Evolutionary conservation across 1,140 invertebrate genomes (phyloP), one percentile per base, ranked within the genome.

Genomic region (Lepidostoma basale): DNA sequence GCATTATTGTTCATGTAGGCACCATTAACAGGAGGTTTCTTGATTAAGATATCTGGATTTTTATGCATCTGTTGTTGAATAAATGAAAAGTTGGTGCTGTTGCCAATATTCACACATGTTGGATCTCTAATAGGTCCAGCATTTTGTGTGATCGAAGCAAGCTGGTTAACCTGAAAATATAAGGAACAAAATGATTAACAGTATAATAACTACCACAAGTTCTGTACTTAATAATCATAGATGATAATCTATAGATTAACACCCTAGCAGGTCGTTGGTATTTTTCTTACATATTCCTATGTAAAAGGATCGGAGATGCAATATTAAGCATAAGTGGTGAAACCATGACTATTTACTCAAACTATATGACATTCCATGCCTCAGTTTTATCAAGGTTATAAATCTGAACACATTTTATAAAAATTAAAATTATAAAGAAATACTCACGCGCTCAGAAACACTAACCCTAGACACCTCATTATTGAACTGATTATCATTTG

Each of bases 401-500:
- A n/a, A n/a, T n/a, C n/a, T n/a, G n/a, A n/a, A n/a, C n/a, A n/a
- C n/a, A n/a, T n/a, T n/a, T n/a, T n/a, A n/a, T n/a, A 56, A 30
- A 12, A 3, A 10, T 18, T 12, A 56, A 8, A 56, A 56, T 3
- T 36, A 16, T 23, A 3, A 16, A 14, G 1, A n/a, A n/a, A n/a
- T n/a, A 33, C 60, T 63, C 49, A 63, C 60, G 49, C 47, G 47
- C 49, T 63, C 60, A 18, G 60, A 63, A n/a, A 63, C 60, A 36
- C 14, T 45, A 28, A 30, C 28, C 23, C 60, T 26, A 8, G 60
- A 28, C n/a, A 42, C 26, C 12, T 45, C 42, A 0, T 22, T 22
- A 22, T 25, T 58, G n/a, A 3, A n/a, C 25, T 20, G 20, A 26
- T 6, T 25, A 30, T 63, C n/a, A 33, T 47, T 63, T 12, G 18